phyloP scores from a whole-genome alignment of 1,140 invertebrate genomes.

The Drosophila setifemur region DNA sequence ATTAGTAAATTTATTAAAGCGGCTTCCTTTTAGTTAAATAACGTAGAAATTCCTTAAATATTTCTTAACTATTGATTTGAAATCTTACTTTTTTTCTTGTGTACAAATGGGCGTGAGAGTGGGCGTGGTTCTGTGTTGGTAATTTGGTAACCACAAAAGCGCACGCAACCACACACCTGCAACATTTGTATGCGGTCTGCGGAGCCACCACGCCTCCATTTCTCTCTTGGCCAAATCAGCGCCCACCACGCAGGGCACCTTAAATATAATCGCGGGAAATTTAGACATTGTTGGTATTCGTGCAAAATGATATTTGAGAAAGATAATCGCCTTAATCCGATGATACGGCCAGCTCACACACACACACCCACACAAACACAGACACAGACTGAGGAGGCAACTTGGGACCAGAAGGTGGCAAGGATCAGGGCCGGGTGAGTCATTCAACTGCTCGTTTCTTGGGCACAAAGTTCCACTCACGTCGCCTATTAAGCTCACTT shows the following conservation, averaged over 20 bases:
- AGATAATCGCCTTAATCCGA: constrained; percentile 74
- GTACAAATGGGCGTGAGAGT: neutral
- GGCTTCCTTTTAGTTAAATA: no score
- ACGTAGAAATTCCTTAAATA: no score
- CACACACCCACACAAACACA: constrained; percentile 8
- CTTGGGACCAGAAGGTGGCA: neutral
- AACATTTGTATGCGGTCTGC: constrained; percentile 32
- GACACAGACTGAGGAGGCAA: neutral
- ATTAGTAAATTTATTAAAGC: no score
- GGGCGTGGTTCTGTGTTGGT: neutral
- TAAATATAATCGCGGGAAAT: constrained; percentile 57
- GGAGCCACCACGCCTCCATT: neutral
- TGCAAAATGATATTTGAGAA: constrained; percentile 75
- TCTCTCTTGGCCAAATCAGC: neutral
- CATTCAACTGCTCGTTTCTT: constrained; percentile 28
- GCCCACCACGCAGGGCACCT: constrained; percentile 3
- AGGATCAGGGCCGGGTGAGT: neutral
- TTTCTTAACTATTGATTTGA: no score
- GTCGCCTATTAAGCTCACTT: constrained; percentile 48
- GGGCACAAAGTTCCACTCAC: constrained; percentile 21
- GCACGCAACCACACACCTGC: constrained; percentile 46
- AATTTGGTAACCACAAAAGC: constrained; percentile 31
- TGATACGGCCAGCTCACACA: constrained; percentile 27
- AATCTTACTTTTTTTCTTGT: neutral
- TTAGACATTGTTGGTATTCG: constrained; percentile 74